Evolutionary conservation across 2,113 vertebrate genomes (phyloP), one percentile per base, ranked within the genome.

Genomic region (Cyprinus carpio): DNA sequence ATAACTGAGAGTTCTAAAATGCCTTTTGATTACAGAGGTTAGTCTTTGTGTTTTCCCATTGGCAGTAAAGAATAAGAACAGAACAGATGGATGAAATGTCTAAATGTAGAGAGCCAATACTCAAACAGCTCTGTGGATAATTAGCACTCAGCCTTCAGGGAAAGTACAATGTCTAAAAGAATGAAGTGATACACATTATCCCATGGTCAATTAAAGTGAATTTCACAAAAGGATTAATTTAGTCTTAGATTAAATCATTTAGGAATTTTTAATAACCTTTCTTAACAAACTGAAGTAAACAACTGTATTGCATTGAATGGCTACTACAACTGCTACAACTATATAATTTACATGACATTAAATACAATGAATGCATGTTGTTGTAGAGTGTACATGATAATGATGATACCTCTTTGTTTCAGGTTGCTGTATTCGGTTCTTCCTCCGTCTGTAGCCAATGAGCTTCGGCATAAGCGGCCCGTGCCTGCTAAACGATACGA

Each of bases 401-500:
- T 16, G 16, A 67, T 12, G 0, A 13, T 56, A 5, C 25, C 16
- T 84, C 4, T 84, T 37, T 67, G 0, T 8, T 83, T 43, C 29
- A 99, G 98, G 58, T 92, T 99, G 86, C 92, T 99, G 34, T 99
- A 99, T 81, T 99, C 98, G 0, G 98, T 99, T 84, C 95, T 99
- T 76, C 98, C 98, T 6, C 98, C 96, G 0, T 98, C 98, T 13
- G 98, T 99, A 43, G 98, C 98, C 87, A 99, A 99, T 27, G 98
- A 99, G 83, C 95, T 99, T 91, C 94, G 98, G 75, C 98, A 99
- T 93, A 99, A 99, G 87, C 96, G 98, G 4, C 98, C 98, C 0
- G 96, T 99, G 74, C 97, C 98, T 3, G 98, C 98, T 0, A 99
- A 98, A 76, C 96, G 98, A 25, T 99, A 99, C 0, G 97, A 99